phyloP scores from a whole-genome alignment of 92 coral and sea anemone genomes.

The Parazoanthus darwini region DNA sequence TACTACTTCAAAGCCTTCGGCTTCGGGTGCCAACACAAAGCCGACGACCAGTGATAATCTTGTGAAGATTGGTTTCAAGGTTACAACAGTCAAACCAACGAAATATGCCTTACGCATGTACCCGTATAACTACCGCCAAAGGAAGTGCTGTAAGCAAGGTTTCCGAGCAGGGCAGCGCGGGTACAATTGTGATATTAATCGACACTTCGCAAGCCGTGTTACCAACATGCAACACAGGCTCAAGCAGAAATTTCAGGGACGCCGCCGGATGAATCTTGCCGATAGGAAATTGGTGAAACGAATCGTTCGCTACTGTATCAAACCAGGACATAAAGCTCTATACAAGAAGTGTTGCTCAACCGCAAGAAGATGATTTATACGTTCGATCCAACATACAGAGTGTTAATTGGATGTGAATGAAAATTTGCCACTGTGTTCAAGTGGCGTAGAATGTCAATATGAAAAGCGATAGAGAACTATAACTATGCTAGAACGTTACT shows the following conservation, averaged over 20 bases:
- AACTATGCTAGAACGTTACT: background rate
- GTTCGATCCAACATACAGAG: background rate
- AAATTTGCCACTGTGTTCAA: background rate
- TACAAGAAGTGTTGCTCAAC: slow-evolving; percentile 36
- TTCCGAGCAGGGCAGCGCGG: slow-evolving; percentile 53
- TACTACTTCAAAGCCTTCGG: background rate
- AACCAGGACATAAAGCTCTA: slow-evolving; percentile 19
- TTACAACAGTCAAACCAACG: slow-evolving; percentile 13
- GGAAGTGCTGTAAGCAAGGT: slow-evolving; percentile 60
- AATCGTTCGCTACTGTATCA: slow-evolving; percentile 36
- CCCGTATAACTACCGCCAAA: slow-evolving; percentile 27
- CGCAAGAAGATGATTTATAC: slow-evolving; percentile 1
- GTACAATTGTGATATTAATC: slow-evolving; percentile 43
- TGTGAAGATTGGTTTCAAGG: background rate
- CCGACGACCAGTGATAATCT: slow-evolving; percentile 16
- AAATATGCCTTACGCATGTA: slow-evolving; percentile 17
- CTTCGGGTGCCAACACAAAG: background rate
- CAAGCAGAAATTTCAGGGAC: slow-evolving; percentile 46
- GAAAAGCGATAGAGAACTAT: background rate
- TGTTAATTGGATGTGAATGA: background rate
- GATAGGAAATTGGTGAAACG: slow-evolving; percentile 27
- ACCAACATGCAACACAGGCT: slow-evolving; percentile 60
- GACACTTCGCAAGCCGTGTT: slow-evolving; percentile 39
- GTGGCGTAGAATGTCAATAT: slow-evolving; percentile 19
- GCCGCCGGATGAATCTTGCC: slow-evolving; percentile 7